phyloP scores from a whole-genome alignment of 2,888 invertebrate genomes.

The Odontomyia ornata region DNA sequence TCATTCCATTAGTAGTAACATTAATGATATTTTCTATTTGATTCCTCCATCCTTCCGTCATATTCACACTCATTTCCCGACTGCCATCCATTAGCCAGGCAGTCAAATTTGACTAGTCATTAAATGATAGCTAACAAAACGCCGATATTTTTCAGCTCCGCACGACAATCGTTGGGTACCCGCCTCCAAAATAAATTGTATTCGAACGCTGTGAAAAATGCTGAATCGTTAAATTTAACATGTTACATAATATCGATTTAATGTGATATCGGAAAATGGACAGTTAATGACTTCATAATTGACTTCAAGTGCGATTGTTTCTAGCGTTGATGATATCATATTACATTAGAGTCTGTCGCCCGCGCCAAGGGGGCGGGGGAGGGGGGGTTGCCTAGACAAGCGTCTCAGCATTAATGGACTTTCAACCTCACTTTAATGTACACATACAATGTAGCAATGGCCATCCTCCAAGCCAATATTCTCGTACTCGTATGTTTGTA shows the following conservation, averaged over 20 bases:
- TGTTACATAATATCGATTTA: neutral
- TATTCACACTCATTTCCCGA: neutral
- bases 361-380: too few relatives aligned
- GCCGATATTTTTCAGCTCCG: neutral
- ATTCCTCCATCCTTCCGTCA: neutral
- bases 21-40: too few relatives aligned
- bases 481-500: too few relatives aligned
- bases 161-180: neutral
- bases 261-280: slow-evolving; percentile 24
- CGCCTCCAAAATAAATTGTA: neutral
- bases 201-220: slow-evolving; percentile 9
- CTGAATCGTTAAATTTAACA: neutral
- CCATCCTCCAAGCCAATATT: too few relatives aligned
- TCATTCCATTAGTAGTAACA: too few relatives aligned
- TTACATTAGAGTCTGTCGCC: neutral
- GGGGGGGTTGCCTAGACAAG: too few relatives aligned
- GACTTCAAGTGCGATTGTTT: slow-evolving; percentile 30
- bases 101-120: slow-evolving; percentile 9
- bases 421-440: too few relatives aligned
- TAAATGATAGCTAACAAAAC: slow-evolving; percentile 14
- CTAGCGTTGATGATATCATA: slow-evolving; percentile 7
- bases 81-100: neutral
- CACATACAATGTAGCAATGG: too few relatives aligned
- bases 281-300: slow-evolving; percentile 43
- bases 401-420: too few relatives aligned